Conservation (phyloP, 2,888 invertebrate genomes). For the Diaperis boleti region DNA sequence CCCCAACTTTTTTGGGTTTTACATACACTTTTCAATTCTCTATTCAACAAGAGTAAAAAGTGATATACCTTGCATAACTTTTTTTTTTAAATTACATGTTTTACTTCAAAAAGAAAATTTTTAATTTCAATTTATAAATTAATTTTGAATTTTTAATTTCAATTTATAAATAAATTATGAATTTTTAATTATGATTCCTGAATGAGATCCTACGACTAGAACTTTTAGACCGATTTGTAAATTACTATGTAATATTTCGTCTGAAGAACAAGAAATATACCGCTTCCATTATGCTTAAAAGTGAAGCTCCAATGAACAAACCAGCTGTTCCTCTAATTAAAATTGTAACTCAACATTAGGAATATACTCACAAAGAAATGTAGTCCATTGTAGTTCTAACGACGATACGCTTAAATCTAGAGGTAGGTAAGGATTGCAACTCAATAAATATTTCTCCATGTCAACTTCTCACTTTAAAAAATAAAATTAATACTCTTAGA, state of each 20-base stretch:
- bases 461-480: slow-evolving; percentile 46
- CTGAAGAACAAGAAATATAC: slow-evolving; percentile 70
- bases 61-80: no score
- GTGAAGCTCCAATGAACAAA: slow-evolving; percentile 73
- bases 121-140: no score
- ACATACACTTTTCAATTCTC: no score
- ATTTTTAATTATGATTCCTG: no score
- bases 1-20: no score
- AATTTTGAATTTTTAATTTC: no score
- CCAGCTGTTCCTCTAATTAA: slow-evolving; percentile 74
- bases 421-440: slow-evolving; percentile 70
- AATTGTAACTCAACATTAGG: slow-evolving; percentile 65
- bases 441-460: slow-evolving; percentile 65
- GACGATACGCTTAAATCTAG: slow-evolving; percentile 72
- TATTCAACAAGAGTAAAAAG: no score
- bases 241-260: slow-evolving; percentile 29
- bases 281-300: slow-evolving; percentile 71
- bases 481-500: slow-evolving; percentile 14
- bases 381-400: slow-evolving; percentile 71
- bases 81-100: no score
- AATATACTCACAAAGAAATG: not conserved
- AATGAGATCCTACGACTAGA: slow-evolving; percentile 45
- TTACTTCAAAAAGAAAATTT: no score
- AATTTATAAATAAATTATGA: no score
- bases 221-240: slow-evolving; percentile 19